phyloP scores from a whole-genome alignment of 2,888 invertebrate genomes.

The Rotaria magnacalcarata region DNA sequence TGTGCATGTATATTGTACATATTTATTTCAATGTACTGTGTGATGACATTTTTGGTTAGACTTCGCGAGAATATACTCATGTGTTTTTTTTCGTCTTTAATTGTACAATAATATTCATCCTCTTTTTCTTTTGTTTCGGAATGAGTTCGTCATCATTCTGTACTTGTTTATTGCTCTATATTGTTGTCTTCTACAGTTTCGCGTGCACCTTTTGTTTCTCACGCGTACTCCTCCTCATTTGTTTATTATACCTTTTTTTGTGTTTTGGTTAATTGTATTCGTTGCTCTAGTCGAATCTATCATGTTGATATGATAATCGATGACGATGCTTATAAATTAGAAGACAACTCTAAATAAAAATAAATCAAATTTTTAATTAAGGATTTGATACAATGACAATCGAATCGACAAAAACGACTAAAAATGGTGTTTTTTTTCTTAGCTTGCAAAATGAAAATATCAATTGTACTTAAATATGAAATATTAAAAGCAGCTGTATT shows the following conservation, averaged over 20 bases:
- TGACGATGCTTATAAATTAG: conserved; percentile 11
- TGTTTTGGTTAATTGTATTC: background rate
- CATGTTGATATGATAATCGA: conserved; percentile 15
- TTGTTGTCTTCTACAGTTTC: background rate
- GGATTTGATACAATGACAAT: background rate
- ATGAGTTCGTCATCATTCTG: background rate
- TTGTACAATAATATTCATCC: conserved; percentile 1
- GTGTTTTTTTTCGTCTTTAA: background rate
- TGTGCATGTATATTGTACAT: conserved; percentile 12
- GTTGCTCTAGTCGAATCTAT: background rate
- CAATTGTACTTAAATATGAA: too few species aligned
- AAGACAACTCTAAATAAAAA: background rate
- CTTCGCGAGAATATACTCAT: too few species aligned
- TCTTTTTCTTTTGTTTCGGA: background rate
- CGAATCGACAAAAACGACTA: too few species aligned
- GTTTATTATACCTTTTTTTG: background rate
- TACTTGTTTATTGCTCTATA: too few species aligned
- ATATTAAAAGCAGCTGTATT: too few species aligned
- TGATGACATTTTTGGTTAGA: background rate
- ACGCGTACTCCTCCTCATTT: background rate
- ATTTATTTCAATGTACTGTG: background rate
- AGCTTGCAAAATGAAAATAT: too few species aligned
- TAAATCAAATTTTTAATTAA: background rate
- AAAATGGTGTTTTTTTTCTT: too few species aligned
- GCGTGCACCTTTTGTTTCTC: background rate